Percentiles rank a stretch among this genome's conserved stretches.
Evolutionary conservation across 2,113 vertebrate genomes (phyloP).

Genomic region (Lasiurus borealis): DNA sequence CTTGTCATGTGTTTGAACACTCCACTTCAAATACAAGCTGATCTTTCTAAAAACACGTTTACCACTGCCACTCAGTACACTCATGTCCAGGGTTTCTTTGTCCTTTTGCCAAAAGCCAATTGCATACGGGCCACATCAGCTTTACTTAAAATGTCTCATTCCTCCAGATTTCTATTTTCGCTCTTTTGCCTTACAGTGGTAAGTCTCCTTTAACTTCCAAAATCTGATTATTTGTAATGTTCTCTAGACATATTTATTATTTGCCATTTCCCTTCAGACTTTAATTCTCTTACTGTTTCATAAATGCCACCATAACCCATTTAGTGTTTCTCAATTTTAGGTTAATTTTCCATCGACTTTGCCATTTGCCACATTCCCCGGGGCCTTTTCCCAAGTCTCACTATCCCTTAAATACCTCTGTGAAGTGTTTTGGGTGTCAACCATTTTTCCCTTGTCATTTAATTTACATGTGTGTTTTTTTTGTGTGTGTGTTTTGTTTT

Average conservation of each 20-base stretch:
- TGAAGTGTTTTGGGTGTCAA: neutral
- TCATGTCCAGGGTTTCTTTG: neutral
- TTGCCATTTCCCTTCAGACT: constrained; percentile 58
- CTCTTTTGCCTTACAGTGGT: neutral
- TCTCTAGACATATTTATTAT: constrained; percentile 72
- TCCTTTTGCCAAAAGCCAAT: neutral
- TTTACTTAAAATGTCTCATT: neutral
- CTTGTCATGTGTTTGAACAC: neutral
- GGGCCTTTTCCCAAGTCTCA: neutral
- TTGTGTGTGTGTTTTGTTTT: neutral
- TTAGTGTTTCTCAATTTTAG: constrained; percentile 55
- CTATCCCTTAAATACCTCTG: neutral
- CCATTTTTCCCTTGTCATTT: neutral
- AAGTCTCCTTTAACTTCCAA: constrained; percentile 53
- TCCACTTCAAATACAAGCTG: neutral
- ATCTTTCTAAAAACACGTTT: neutral
- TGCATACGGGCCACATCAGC: accelerated
- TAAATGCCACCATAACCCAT: constrained; percentile 65
- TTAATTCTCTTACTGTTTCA: constrained; percentile 66
- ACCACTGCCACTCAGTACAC: no score
- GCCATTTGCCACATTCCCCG: neutral
- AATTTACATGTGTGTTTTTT: constrained; percentile 40
- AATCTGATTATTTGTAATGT: constrained; percentile 68
- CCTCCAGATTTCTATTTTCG: neutral
- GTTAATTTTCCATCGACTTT: constrained; percentile 64